phyloP scores from a whole-genome alignment of 2,113 vertebrate species.

The Cromileptes altivelis region DNA sequence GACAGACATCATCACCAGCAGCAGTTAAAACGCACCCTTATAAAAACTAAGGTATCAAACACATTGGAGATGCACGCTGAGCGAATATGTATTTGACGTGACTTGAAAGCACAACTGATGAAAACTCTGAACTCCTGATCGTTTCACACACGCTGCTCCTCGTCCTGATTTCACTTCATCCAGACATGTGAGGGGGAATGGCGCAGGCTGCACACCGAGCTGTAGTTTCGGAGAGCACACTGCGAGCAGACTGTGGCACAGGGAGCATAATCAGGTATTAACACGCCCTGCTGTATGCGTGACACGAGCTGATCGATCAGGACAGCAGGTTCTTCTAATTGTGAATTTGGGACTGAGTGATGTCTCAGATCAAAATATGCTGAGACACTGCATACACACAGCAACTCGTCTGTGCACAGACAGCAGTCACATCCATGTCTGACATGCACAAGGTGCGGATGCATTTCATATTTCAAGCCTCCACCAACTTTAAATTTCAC shows the following conservation, averaged over 20 bases:
- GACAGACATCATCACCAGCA: neutral
- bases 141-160: neutral
- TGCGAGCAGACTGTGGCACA: constrained; percentile 4
- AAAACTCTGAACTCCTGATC: too few relatives aligned
- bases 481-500: neutral
- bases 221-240: neutral
- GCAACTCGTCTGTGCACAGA: neutral
- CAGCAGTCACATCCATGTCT: neutral
- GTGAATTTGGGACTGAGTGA: constrained; percentile 1
- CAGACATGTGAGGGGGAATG: constrained; percentile 28
- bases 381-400: neutral
- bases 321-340: constrained; percentile 18
- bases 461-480: neutral
- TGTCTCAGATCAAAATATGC: constrained; percentile 18
- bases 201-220: constrained; percentile 16
- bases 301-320: neutral
- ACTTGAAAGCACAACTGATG: neutral
- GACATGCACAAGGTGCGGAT: neutral
- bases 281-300: constrained; percentile 1
- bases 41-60: neutral
- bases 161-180: neutral
- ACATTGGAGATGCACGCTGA: neutral
- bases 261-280: neutral
- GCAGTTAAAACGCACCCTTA: neutral
- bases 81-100: constrained; percentile 3